A percentile compares a stretch with the other conserved stretches of the same genome.
These are phyloP conservation scores for Catagonus wagneri DNA, from an alignment of 2,113 vertebrate genomes.

Conservation along the genomic window DNA sequence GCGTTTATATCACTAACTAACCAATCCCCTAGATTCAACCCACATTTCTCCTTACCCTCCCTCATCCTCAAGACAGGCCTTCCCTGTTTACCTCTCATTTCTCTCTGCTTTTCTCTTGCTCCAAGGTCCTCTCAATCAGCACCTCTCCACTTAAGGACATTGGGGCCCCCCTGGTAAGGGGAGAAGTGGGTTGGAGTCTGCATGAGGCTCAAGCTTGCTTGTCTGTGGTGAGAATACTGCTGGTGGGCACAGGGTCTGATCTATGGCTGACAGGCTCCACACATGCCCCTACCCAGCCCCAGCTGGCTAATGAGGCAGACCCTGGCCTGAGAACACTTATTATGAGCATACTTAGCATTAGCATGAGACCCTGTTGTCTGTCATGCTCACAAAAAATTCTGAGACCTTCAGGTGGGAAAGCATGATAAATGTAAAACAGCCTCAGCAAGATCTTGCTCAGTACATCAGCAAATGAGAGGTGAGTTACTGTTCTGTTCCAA, in stretches of 20 bases:
- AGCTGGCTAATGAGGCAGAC: neutral
- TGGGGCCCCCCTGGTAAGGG: neutral
- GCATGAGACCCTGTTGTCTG: neutral
- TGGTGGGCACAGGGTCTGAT: neutral
- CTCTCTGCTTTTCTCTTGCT: neutral
- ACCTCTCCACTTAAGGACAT: neutral
- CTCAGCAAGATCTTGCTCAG: neutral
- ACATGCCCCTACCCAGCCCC: fast-evolving
- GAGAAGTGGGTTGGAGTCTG: neutral
- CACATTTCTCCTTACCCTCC: neutral
- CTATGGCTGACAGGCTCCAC: neutral
- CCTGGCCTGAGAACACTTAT: neutral
- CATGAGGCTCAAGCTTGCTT: fast-evolving
- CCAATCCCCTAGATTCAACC: neutral
- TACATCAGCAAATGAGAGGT: neutral
- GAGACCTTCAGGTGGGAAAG: constrained; percentile 34
- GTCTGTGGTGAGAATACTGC: neutral
- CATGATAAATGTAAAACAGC: constrained; percentile 50
- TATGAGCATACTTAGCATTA: neutral
- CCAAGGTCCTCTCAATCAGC: neutral
- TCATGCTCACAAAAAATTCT: neutral
- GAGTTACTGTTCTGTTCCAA: neutral
- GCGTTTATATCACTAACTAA: neutral
- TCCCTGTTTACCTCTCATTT: neutral
- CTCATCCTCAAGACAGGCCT: neutral